Evolutionary conservation across 2,797 vertebrate genomes (phyloP), one percentile per base, ranked within the genome.

Genomic region (Acestrorhynchus altus): DNA sequence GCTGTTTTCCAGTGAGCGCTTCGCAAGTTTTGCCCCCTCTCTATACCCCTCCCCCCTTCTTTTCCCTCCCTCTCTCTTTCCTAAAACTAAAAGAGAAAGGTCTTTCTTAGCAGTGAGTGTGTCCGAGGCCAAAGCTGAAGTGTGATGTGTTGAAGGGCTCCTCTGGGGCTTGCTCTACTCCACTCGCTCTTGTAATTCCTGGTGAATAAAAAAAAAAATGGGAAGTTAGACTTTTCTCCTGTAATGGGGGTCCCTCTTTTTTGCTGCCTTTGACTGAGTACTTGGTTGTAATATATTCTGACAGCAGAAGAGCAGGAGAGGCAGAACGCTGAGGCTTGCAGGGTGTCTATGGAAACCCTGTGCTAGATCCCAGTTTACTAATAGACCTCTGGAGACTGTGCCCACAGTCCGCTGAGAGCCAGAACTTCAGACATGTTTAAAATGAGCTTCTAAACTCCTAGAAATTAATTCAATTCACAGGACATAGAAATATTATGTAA

Each of bases 1-100:
- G 95, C 95, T 97, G 96, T 98, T 99, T 98, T 98, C 96, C 95
- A 96, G 95, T 96, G 97, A 97, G 96, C 85, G 95, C 96, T 96
- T 97, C 96, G 94, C 91, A 96, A 96, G 95, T 96, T 97, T 91
- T 60, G 28, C 90, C 88, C 74, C 52, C 72, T 72, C 42, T 72
- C 67, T 71, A 56, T 59, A 35, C 13, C 16, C 20, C 56, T 54
- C 60, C 72, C 16, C n/a, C 72, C 75, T 76, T 75, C 68, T 72
- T 70, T 71, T 18, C 46, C 26, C 54, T 20, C 72, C 40, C 42
- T 4, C 26, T 18, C 67, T 66, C 65, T 52, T 57, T 40, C 47
- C 74, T 71, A 88, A 94, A 94, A 95, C 92, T 93, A 88, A 90
- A 84, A 90, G 89, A 86, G 81, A 92, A 93, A 91, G 94, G 94